Base-by-base conservation (phyloP, 2,888 invertebrate species). In the Magallana nippona region DNA sequence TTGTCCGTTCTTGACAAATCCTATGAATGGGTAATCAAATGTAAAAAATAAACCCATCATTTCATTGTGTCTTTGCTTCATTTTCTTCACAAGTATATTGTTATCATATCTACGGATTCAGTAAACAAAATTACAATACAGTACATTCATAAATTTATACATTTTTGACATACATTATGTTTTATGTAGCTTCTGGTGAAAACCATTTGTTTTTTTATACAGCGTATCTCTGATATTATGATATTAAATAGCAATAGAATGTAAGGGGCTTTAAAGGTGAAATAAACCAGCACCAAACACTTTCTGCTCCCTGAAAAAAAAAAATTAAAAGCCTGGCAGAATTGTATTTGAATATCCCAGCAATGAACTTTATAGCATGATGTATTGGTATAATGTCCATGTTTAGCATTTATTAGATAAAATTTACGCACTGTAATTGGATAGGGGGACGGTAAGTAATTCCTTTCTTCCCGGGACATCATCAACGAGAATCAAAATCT, bases 361-460 rank as follows among this genome's bases (percentile, higher is more conserved):
- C 19, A 71, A 44, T 44, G 27, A 71, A 22, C 11, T 32, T 32
- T 27, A 71, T 71, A 32, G 15, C 22, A 71, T 71, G 71, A 71
- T 22, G 17, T 71, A 22, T 27, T 15, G 15, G 22, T 11, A 71
- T 71, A 71, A 71, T 71, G 71, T 27, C 71, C 71, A 71, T 71
- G 71, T 71, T 71, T 71, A 71, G 71, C 15, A 71, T 71, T 71
- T 71, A 71, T 71, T 71, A 71, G 71, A 71, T 71, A 32, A 27
- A 71, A 27, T 60, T 71, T 71, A 71, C 15, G 71, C 22, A 71
- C 27, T 13, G 71, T 71, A 71, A 71, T 71, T 71, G 71, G 32
- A 71, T 22, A 8, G 22, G 27, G 71, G 17, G 27, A 44, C 71
- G 32, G 71, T 71, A 22, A 71, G 27, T 71, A 22, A 71, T 71